These are phyloP conservation scores for Nymphalis urticae DNA, from an alignment of 2,888 invertebrate species.

Conservation along the genomic window DNA sequence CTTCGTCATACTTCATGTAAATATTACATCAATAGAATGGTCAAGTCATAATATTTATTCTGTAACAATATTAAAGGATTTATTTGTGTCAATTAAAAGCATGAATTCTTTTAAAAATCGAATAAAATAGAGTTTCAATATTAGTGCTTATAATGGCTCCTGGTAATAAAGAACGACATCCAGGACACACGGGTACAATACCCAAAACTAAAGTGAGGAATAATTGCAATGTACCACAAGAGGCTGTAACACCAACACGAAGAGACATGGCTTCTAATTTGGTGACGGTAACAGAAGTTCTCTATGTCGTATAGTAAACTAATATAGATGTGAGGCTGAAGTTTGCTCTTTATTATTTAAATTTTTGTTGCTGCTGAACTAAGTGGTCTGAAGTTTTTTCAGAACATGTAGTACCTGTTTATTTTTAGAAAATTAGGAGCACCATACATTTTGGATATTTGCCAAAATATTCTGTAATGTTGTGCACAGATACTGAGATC, in stretches of 20 bases:
- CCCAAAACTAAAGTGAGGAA: slow-evolving; percentile 84
- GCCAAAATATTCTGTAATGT: slow-evolving; percentile 59
- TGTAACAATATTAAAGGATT: background rate
- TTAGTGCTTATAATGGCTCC: slow-evolving; percentile 66
- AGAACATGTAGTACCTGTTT: slow-evolving; percentile 54
- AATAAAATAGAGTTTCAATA: slow-evolving; percentile 23
- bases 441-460: slow-evolving; percentile 62
- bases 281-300: slow-evolving; percentile 62
- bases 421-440: slow-evolving; percentile 68
- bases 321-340: background rate
- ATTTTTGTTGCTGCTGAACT: slow-evolving; percentile 22
- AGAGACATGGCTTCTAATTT: slow-evolving; percentile 81
- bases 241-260: slow-evolving; percentile 83
- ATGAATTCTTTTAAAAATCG: slow-evolving; percentile 17
- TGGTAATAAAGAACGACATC: slow-evolving; percentile 76
- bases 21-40: slow-evolving; percentile 11
- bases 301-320: slow-evolving; percentile 1
- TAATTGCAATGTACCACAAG: slow-evolving; percentile 82
- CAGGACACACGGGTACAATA: slow-evolving; percentile 84
- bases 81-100: background rate
- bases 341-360: background rate
- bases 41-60: slow-evolving; percentile 3
- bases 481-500: slow-evolving; percentile 39
- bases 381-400: slow-evolving; percentile 58
- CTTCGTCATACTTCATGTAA: slow-evolving; percentile 1